Evolutionary conservation across 1,140 invertebrate genomes (phyloP).

Genomic region (Camponotus vicinus): DNA sequence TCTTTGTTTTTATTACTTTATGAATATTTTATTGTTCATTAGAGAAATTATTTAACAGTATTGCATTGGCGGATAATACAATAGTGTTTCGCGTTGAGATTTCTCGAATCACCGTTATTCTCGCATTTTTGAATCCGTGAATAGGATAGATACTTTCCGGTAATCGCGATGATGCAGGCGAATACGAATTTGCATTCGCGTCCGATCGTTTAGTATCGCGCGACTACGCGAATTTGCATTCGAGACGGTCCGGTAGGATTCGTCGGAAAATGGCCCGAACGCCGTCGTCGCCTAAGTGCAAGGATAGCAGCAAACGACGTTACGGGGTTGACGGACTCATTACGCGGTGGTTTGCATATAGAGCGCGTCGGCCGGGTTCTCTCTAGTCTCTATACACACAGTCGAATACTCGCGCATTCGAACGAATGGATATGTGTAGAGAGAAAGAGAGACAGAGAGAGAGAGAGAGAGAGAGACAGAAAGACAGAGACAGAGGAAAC

Average conservation of each 20-base stretch:
- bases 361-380: slow-evolving; percentile 69
- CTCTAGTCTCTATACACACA: slow-evolving; percentile 71
- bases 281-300: slow-evolving; percentile 82
- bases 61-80: too few species aligned
- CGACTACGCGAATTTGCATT: slow-evolving; percentile 80
- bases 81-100: background rate
- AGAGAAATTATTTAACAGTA: slow-evolving; percentile 6
- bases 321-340: slow-evolving; percentile 86
- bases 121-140: slow-evolving; percentile 8
- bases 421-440: slow-evolving; percentile 62
- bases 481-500: slow-evolving; percentile 69
- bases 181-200: slow-evolving; percentile 73
- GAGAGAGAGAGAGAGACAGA: background rate
- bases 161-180: slow-evolving; percentile 70
- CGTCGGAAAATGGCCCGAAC: slow-evolving; percentile 81
- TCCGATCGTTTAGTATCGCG: slow-evolving; percentile 42
- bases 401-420: slow-evolving; percentile 66
- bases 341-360: slow-evolving; percentile 85
- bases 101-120: slow-evolving; percentile 16
- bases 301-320: slow-evolving; percentile 85
- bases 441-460: background rate
- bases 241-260: slow-evolving; percentile 76
- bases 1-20: background rate
- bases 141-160: slow-evolving; percentile 23
- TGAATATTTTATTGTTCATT: slow-evolving; percentile 11